Base-by-base conservation (phyloP, 2,113 vertebrate species). In the Etheostoma spectabile region DNA sequence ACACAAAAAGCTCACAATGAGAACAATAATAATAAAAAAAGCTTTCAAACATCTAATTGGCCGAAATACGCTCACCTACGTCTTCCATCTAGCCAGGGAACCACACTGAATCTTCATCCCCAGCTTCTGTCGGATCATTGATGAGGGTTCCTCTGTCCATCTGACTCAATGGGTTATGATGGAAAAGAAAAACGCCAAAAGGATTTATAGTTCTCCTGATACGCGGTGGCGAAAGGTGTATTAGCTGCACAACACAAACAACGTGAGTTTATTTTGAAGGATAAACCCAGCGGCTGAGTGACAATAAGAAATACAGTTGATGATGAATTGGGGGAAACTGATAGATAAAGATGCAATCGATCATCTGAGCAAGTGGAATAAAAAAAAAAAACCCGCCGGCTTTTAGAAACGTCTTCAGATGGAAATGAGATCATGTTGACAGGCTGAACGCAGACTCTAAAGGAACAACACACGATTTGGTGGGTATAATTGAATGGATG, bases 291-390 rank as follows among this genome's bases (percentile, higher is more conserved):
- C 33, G 24, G 30, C 60, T 52, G 52, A 24, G n/a, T 27, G 67
- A 52, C 53, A 67, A n/a, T 24, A 16, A 42, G 51, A 66, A 66
- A 53, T 48, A 55, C 11, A 35, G 56, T 15, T 65, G 60, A 57
- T 80, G 3, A 65, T 51, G 27, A 16, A 24, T 67, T 33, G 61
- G 8, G 33, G 3, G 52, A 60, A 65, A 59, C 18, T 22, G 49
- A 65, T 3, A 8, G 52, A 60, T 22, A 33, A 33, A 30, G 52
- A 53, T 59, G 66, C 60, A 65, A 83, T 77, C 53, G 22, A 83
- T 83, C 80, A 77, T 71, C 2, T 2, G 24, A 59, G 7, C 42
- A 14, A 59, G 67, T 35, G 42, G 45, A 71, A 77, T 77, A 69
- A 49, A 57, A 69, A n/a, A n/a, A n/a, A n/a, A 64, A 76, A 61